Conservation (phyloP, 2,113 vertebrate genomes). For the Haplochromis vanheusdeni region DNA sequence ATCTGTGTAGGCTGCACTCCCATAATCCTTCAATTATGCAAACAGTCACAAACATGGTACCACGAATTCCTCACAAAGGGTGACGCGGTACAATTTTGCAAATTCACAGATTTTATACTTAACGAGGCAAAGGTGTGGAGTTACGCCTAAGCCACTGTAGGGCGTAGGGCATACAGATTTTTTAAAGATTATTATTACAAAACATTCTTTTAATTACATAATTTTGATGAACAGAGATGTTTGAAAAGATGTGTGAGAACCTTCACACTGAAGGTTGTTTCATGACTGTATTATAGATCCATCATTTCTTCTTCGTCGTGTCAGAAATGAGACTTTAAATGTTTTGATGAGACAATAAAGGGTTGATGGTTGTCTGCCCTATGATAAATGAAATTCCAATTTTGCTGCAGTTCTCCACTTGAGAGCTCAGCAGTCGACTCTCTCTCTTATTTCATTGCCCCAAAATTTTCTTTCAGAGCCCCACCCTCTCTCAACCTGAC, state of each 20-base stretch:
- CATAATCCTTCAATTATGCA: background rate
- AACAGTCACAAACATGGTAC: background rate
- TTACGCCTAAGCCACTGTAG: background rate
- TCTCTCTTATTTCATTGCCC: background rate
- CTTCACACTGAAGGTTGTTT: background rate
- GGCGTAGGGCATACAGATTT: background rate
- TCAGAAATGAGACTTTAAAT: constrained; percentile 30
- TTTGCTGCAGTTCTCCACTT: constrained; percentile 2
- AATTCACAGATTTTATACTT: background rate
- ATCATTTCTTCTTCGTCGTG: background rate
- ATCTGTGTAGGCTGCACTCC: background rate
- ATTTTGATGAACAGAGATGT: background rate
- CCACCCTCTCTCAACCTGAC: background rate
- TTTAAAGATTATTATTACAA: fast-evolving
- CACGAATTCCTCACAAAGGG: background rate
- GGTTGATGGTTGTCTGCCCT: background rate
- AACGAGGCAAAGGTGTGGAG: background rate
- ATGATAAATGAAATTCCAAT: constrained; percentile 34
- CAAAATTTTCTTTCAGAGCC: background rate
- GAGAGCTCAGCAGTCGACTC: constrained; percentile 1
- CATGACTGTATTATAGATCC: background rate
- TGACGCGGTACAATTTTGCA: background rate
- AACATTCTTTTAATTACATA: background rate
- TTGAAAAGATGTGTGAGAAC: background rate
- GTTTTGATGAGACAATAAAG: background rate